Evolutionary conservation across 2,888 invertebrate genomes (phyloP).

Genomic region (Argyra leucocephala): DNA sequence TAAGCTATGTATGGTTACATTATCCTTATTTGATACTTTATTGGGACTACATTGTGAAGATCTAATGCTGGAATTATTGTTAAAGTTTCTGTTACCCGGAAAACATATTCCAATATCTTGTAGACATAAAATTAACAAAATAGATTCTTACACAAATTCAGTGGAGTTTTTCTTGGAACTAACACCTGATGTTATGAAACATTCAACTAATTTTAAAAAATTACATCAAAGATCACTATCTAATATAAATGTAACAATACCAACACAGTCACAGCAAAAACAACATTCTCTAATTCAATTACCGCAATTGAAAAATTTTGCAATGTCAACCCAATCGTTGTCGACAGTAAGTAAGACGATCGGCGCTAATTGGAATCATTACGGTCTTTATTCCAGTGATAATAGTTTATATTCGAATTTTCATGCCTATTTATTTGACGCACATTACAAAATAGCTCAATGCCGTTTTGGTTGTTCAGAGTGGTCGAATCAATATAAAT

Average conservation of each 20-base stretch:
- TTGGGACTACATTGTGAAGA: conserved; percentile 92
- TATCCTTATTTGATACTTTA: conserved; percentile 83
- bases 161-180: conserved; percentile 67
- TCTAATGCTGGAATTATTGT: conserved; percentile 82
- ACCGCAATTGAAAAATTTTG: background rate
- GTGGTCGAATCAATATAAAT: conserved; percentile 76
- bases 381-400: conserved; percentile 49
- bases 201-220: conserved; percentile 24
- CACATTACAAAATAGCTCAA: conserved; percentile 64
- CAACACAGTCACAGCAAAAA: conserved; percentile 34
- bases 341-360: conserved; percentile 43
- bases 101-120: conserved; percentile 69
- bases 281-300: conserved; percentile 16
- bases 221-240: background rate
- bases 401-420: conserved; percentile 64
- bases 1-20: conserved; percentile 74
- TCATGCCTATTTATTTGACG: conserved; percentile 78
- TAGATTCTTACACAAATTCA: conserved; percentile 63
- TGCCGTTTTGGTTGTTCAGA: conserved; percentile 63
- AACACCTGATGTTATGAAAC: conserved; percentile 51
- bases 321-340: conserved; percentile 28
- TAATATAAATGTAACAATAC: conserved; percentile 27
- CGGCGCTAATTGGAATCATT: conserved; percentile 49
- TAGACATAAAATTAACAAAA: conserved; percentile 56
- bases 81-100: conserved; percentile 74